Conservation (phyloP, 1,140 invertebrate species). For the Lasaia peninsularis region DNA sequence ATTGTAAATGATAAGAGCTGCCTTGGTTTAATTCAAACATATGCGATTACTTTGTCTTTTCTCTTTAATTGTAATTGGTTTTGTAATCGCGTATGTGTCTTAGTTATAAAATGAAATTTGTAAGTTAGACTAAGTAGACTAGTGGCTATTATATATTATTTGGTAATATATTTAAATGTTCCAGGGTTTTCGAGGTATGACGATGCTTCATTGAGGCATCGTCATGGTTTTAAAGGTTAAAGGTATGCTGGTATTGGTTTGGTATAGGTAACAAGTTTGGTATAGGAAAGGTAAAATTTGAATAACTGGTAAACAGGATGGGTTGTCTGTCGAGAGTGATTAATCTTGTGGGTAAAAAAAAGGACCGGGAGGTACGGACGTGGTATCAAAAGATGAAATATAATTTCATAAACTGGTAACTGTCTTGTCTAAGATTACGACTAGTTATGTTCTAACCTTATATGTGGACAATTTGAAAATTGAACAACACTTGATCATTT, state of each 20-base stretch:
- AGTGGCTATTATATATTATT: conserved; percentile 30
- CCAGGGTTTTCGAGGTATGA: conserved; percentile 25
- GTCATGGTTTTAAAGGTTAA: conserved; percentile 16
- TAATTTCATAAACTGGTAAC: not conserved
- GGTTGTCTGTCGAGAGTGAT: too few species aligned
- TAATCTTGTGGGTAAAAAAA: not conserved
- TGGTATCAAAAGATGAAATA: not conserved
- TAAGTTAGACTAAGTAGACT: conserved; percentile 52
- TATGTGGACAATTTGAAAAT: not conserved
- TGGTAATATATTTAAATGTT: conserved; percentile 33
- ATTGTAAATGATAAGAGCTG: conserved; percentile 26
- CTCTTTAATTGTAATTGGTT: not conserved
- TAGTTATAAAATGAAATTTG: conserved; percentile 69
- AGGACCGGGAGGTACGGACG: not conserved
- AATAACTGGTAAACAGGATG: not conserved
- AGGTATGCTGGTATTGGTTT: conserved; percentile 13
- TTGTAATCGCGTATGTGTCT: conserved; percentile 22
- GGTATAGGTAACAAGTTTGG: conserved; percentile 7
- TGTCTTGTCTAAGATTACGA: not conserved
- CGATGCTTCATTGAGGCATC: conserved; percentile 21
- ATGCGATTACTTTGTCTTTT: conserved; percentile 29
- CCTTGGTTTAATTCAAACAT: conserved; percentile 20
- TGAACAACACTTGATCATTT: not conserved
- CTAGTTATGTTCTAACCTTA: not conserved
- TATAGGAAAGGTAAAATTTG: not conserved